Conservation (phyloP, 1,140 invertebrate species). For the Atopsyche davidsoni region DNA sequence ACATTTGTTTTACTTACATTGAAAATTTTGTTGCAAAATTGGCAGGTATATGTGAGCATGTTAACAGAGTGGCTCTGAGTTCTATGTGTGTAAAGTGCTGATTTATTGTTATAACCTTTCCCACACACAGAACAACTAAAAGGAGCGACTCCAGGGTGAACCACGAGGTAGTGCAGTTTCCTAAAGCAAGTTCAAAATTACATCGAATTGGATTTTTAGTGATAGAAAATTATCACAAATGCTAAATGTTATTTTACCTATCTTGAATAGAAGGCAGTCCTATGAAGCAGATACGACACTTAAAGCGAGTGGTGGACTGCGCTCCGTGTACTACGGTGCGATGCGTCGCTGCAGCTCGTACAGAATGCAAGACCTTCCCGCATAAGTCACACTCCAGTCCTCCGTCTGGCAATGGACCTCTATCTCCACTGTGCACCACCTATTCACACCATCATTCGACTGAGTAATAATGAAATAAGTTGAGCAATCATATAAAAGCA, state of each 20-base stretch:
- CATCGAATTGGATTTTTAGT: neutral
- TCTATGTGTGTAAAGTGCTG: conserved; percentile 43
- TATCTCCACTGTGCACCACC: conserved; percentile 10
- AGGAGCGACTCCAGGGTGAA: conserved; percentile 40
- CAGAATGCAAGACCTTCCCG: conserved; percentile 15
- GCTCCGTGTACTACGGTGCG: conserved; percentile 19
- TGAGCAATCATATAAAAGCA: too few relatives aligned
- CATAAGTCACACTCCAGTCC: conserved; percentile 13
- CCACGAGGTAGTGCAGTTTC: conserved; percentile 42
- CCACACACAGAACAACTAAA: conserved; percentile 40
- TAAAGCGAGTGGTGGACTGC: conserved; percentile 11
- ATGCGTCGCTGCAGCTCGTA: conserved; percentile 18
- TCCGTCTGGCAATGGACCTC: neutral
- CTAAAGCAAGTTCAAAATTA: conserved; percentile 28
- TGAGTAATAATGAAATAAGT: too few relatives aligned
- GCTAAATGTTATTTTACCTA: conserved; percentile 10
- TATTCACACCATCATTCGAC: too few relatives aligned
- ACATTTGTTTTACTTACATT: conserved; percentile 32
- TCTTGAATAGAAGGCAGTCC: conserved; percentile 21
- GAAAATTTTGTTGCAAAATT: conserved; percentile 41
- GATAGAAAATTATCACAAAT: neutral
- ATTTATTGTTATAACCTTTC: conserved; percentile 46
- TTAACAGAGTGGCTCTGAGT: conserved; percentile 37
- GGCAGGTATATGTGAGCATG: conserved; percentile 39
- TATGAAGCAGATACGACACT: conserved; percentile 14